These are phyloP conservation scores for Lutraria rhynchaena DNA, from an alignment of 1,140 invertebrate genomes.

Conservation along the genomic window DNA sequence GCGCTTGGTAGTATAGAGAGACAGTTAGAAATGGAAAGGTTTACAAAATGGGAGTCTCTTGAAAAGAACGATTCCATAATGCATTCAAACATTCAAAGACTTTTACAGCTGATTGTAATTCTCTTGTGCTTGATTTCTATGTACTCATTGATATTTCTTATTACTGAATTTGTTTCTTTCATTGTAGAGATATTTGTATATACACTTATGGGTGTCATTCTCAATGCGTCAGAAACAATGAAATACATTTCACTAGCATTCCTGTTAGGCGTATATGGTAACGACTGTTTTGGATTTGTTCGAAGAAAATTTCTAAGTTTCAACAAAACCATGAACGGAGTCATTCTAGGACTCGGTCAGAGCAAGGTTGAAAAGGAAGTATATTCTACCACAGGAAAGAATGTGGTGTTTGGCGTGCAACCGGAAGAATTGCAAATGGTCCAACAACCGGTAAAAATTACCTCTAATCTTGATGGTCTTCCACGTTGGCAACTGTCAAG, in stretches of 20 bases:
- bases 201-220: slow-evolving; percentile 66
- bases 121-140: slow-evolving; percentile 59
- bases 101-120: slow-evolving; percentile 47
- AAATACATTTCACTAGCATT: slow-evolving; percentile 60
- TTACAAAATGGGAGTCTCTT: background rate
- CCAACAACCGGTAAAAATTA: background rate
- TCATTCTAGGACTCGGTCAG: slow-evolving; percentile 27
- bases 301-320: slow-evolving; percentile 62
- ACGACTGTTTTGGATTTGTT: slow-evolving; percentile 63
- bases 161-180: slow-evolving; percentile 63
- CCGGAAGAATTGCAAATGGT: slow-evolving; percentile 10
- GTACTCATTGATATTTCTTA: slow-evolving; percentile 58
- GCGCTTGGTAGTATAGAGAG: background rate
- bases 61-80: slow-evolving; percentile 13
- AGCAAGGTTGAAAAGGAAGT: slow-evolving; percentile 63
- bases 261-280: slow-evolving; percentile 61
- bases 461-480: background rate
- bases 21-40: background rate
- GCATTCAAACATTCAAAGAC: background rate
- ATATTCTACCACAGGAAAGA: slow-evolving; percentile 41
- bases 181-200: slow-evolving; percentile 64
- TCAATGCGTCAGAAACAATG: slow-evolving; percentile 60
- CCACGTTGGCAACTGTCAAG: slow-evolving; percentile 19
- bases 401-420: slow-evolving; percentile 60
- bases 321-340: slow-evolving; percentile 62